Evolutionary conservation across 2,113 vertebrate genomes (phyloP).

Genomic region (Salvelinus sp.): DNA sequence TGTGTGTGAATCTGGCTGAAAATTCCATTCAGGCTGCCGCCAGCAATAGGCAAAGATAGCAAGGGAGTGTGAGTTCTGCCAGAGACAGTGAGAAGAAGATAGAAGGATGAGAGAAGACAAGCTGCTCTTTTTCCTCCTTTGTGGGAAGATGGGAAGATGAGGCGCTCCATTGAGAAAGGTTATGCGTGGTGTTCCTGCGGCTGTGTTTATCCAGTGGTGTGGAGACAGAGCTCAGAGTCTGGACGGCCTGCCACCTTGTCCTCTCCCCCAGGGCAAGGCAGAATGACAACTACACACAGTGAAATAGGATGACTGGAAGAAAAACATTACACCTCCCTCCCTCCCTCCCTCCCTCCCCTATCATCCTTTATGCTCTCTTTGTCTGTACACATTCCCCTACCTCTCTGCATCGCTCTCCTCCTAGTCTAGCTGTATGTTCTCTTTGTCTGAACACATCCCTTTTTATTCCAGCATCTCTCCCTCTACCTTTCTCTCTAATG

Average conservation of each 20-base stretch:
- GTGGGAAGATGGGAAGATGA: background rate
- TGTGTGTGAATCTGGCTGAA: conserved; percentile 16
- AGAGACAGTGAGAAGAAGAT: background rate
- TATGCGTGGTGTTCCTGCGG: background rate
- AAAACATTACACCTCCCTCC: background rate
- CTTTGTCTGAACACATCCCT: too few relatives aligned
- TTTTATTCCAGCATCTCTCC: too few relatives aligned
- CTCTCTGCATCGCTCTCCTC: too few relatives aligned
- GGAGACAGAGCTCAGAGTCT: background rate
- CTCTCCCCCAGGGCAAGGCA: too few relatives aligned
- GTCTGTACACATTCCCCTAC: too few relatives aligned
- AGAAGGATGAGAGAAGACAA: background rate
- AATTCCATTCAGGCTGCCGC: background rate
- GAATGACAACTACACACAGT: too few relatives aligned
- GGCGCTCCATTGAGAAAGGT: background rate
- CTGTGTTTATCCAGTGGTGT: background rate
- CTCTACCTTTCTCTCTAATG: too few relatives aligned
- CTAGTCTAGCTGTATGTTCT: too few relatives aligned
- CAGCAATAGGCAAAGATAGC: background rate
- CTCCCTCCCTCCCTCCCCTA: too few relatives aligned
- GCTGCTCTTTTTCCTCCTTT: background rate
- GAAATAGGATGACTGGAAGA: too few relatives aligned
- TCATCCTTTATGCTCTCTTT: too few relatives aligned
- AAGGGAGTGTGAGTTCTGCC: background rate
- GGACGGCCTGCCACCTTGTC: too few relatives aligned